Percentiles rank a stretch among this genome's conserved stretches.
phyloP scores from a whole-genome alignment of 2,888 invertebrate genomes.

The Caenorhabditis virilis region DNA sequence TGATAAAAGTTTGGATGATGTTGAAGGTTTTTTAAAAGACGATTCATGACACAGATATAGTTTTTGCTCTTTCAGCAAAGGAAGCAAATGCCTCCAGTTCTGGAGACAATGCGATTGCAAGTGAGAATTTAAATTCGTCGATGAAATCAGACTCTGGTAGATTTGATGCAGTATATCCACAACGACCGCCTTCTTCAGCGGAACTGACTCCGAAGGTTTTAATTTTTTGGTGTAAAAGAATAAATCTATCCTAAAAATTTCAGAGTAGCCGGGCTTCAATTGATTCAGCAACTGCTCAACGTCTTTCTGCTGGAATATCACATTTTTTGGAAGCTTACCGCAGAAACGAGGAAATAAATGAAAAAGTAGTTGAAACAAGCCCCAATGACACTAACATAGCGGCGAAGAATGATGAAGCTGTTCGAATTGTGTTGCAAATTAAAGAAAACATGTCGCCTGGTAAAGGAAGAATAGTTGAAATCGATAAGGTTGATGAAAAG shows the following conservation, averaged over 20 bases:
- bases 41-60: too few species aligned
- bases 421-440: too few species aligned
- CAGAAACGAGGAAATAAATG: neutral
- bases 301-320: conserved; percentile 16
- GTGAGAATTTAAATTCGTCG: too few species aligned
- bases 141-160: neutral
- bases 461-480: neutral
- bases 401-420: too few species aligned
- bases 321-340: conserved; percentile 7
- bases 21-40: too few species aligned
- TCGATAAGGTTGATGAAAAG: neutral
- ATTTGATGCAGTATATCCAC: neutral
- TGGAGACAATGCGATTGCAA: too few species aligned
- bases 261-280: conserved; percentile 7
- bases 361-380: too few species aligned
- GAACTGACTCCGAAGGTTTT: neutral
- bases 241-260: neutral
- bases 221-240: neutral
- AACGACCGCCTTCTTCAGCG: neutral
- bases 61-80: too few species aligned
- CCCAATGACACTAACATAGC: too few species aligned
- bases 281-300: conserved; percentile 16
- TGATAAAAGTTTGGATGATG: conserved; percentile 2
- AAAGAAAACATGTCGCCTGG: neutral
- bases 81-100: too few species aligned